phyloP scores from a whole-genome alignment of 2,797 vertebrate genomes.

The Eurystomus glaucurus region DNA sequence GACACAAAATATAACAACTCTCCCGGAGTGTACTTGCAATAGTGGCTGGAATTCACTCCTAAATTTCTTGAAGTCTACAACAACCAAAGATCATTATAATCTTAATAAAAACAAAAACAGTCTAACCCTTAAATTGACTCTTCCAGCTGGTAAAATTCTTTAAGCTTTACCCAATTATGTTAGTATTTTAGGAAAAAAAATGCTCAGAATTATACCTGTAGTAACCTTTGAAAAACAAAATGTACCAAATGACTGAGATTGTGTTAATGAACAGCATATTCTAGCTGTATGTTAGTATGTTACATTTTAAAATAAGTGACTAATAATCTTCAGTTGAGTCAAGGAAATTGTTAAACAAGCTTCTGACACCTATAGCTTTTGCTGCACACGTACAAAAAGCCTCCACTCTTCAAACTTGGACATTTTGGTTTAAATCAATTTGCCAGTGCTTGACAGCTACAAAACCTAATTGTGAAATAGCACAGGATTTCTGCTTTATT shows the following conservation, averaged over 20 bases:
- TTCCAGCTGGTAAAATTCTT: not conserved
- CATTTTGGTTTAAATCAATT: not conserved
- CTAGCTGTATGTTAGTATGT: not conserved
- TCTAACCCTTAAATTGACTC: not conserved
- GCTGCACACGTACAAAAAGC: not conserved
- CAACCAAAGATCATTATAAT: not conserved
- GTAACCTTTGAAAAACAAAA: not conserved
- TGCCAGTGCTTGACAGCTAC: not conserved
- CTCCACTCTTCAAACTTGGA: not conserved
- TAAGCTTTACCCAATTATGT: not conserved
- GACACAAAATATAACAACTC: not conserved
- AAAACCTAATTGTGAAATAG: not conserved
- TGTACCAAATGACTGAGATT: not conserved
- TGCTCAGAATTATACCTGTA: not conserved
- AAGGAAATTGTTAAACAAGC: not conserved
- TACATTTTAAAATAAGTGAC: not conserved
- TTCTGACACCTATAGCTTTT: not conserved
- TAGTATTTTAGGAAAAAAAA: not conserved
- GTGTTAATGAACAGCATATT: accelerated
- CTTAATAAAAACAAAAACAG: not conserved
- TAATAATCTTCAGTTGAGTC: accelerated
- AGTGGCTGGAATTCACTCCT: not conserved
- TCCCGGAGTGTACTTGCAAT: not conserved
- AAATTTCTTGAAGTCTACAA: not conserved
- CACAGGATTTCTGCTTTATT: not conserved